Evolutionary conservation across 1,140 invertebrate species (phyloP).

Genomic region (Metopolophium dirhodum): DNA sequence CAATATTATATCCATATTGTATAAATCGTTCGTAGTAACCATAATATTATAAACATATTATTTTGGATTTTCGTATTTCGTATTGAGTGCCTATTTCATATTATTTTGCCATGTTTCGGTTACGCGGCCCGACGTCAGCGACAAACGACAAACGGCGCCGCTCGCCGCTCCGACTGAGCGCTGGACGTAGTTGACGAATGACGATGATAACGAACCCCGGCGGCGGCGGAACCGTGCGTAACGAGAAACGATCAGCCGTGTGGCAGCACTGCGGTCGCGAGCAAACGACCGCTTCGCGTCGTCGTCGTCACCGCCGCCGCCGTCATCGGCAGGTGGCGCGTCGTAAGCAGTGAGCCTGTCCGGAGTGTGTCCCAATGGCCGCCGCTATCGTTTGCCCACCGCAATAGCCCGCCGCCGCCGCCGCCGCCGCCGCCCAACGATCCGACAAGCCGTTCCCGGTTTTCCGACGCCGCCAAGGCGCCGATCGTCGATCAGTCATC

Average conservation of each 20-base stretch:
- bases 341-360: constrained; percentile 1
- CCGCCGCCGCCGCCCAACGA: background rate
- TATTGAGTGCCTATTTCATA: too few relatives aligned
- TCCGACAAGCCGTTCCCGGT: background rate
- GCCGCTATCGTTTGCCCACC: background rate
- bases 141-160: too few relatives aligned
- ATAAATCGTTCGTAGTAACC: too few relatives aligned
- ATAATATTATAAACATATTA: too few relatives aligned
- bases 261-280: constrained; percentile 35
- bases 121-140: too few relatives aligned
- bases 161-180: too few relatives aligned
- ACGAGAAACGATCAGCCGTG: background rate
- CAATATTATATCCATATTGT: too few relatives aligned
- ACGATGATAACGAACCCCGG: background rate
- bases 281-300: background rate
- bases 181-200: background rate
- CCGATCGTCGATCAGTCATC: too few relatives aligned
- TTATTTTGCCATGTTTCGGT: too few relatives aligned
- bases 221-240: background rate
- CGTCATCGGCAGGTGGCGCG: constrained; percentile 54
- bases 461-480: background rate
- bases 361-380: background rate
- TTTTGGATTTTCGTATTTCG: too few relatives aligned
- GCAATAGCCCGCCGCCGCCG: too few relatives aligned
- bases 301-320: background rate